A percentile compares a stretch with the other conserved stretches of the same genome.
Evolutionary conservation across 2,888 invertebrate species (phyloP).

Genomic region (Mimumesa dahlbomi): DNA sequence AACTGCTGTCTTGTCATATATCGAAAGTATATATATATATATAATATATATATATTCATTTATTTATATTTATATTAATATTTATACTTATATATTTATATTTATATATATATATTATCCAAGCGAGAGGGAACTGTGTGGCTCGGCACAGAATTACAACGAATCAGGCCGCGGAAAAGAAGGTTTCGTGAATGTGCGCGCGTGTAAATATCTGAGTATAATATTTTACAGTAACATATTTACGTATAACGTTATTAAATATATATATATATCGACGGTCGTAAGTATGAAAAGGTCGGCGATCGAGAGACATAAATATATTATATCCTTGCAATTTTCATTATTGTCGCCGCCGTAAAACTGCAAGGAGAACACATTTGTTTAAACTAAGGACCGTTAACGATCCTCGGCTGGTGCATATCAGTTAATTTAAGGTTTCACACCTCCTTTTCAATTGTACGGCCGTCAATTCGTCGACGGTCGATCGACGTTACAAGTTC

Average conservation of each 20-base stretch:
- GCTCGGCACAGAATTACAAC: constrained; percentile 52
- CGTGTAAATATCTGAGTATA: constrained; percentile 34
- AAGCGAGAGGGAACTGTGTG: constrained; percentile 62
- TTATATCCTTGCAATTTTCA: constrained; percentile 34
- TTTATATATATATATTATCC: constrained; percentile 49
- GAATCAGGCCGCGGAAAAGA: constrained; percentile 58
- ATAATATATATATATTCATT: constrained; percentile 34
- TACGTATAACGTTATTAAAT: constrained; percentile 1
- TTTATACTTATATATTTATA: constrained; percentile 41
- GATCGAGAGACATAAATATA: constrained; percentile 46
- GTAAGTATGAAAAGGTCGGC: constrained; percentile 55
- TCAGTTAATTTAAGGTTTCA: constrained; percentile 23
- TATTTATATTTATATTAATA: constrained; percentile 18
- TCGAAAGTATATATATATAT: constrained; percentile 61
- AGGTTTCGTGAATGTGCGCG: constrained; percentile 60
- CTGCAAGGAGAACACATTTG: constrained; percentile 36
- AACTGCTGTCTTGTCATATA: constrained; percentile 60
- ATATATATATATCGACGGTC: constrained; percentile 49
- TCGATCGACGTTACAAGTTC: constrained; percentile 17
- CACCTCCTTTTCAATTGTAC: constrained; percentile 51
- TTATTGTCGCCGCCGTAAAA: constrained; percentile 44
- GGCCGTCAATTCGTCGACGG: constrained; percentile 45
- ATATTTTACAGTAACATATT: constrained; percentile 46
- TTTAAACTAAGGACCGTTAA: constrained; percentile 11
- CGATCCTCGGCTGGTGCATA: constrained; percentile 26